Evolutionary conservation across 2,888 invertebrate species (phyloP).

Genomic region (Eubasilissa splendida): DNA sequence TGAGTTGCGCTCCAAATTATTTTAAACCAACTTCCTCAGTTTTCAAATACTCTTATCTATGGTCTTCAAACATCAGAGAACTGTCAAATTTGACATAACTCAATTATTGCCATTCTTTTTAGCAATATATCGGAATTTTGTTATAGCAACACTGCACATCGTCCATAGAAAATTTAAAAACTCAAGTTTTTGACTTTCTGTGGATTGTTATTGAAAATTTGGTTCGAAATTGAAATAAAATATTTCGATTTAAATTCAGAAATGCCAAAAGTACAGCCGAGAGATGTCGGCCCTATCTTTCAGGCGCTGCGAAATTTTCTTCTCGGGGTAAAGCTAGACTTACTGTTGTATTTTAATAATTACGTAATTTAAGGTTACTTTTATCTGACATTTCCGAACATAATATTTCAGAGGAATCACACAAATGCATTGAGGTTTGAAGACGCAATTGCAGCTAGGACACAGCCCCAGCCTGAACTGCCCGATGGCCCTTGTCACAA

Average conservation of each 20-base stretch:
- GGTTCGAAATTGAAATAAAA: neutral
- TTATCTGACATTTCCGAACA: conserved; percentile 28
- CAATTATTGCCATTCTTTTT: no score
- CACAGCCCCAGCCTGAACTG: conserved; percentile 85
- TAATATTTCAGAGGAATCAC: conserved; percentile 71
- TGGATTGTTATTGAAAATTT: no score
- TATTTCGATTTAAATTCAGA: neutral
- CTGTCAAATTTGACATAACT: no score
- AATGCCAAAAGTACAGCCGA: conserved; percentile 68
- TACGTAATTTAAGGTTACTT: conserved; percentile 53
- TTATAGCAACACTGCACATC: no score
- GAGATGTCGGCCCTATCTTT: conserved; percentile 78
- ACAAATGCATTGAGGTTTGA: conserved; percentile 79
- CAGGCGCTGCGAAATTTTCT: conserved; percentile 77
- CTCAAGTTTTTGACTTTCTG: no score
- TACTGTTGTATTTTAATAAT: conserved; percentile 47
- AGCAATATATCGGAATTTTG: no score
- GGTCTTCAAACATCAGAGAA: no score
- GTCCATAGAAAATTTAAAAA: no score
- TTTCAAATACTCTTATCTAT: no score
- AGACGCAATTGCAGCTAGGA: conserved; percentile 78
- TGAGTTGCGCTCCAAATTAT: no score
- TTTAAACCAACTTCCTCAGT: no score
- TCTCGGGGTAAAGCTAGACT: conserved; percentile 73
- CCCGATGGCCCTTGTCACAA: conserved; percentile 88